phyloP scores from a whole-genome alignment of 2,888 invertebrate genomes.

The Drosophila austrosaltans region DNA sequence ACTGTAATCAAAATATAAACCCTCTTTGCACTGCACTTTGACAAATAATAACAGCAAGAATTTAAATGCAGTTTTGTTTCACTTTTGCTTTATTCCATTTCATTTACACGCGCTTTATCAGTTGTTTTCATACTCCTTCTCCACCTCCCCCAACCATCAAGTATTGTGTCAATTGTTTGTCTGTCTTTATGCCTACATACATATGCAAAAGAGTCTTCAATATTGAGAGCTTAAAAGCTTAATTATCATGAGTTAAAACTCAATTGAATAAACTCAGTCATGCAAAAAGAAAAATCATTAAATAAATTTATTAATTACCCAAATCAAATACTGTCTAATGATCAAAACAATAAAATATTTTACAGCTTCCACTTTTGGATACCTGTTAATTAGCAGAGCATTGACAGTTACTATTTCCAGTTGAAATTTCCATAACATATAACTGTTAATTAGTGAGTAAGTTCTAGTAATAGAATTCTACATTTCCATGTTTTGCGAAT shows the following conservation, averaged over 20 bases:
- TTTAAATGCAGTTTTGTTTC: conserved; percentile 31
- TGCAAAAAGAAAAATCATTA: neutral
- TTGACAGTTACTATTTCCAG: too few species aligned
- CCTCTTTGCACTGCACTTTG: conserved; percentile 2
- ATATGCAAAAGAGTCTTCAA: conserved; percentile 49
- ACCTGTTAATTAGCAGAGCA: neutral
- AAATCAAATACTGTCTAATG: neutral
- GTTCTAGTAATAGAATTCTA: too few species aligned
- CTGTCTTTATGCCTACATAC: conserved; percentile 10
- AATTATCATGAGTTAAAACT: conserved; percentile 4
- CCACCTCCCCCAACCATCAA: neutral
- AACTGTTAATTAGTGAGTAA: too few species aligned
- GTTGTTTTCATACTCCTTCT: neutral
- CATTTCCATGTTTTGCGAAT: neutral
- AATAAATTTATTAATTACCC: neutral
- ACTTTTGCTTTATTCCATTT: conserved; percentile 34
- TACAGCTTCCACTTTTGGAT: neutral
- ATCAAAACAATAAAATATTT: neutral
- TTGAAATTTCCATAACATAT: neutral
- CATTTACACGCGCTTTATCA: conserved; percentile 48
- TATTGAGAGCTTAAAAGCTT: conserved; percentile 1
- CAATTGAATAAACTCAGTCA: neutral
- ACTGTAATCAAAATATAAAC: conserved; percentile 38
- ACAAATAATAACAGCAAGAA: conserved; percentile 22
- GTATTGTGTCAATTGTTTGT: conserved; percentile 5